Base-by-base conservation (phyloP, 2,113 vertebrate genomes). In the Clupea harengus region DNA sequence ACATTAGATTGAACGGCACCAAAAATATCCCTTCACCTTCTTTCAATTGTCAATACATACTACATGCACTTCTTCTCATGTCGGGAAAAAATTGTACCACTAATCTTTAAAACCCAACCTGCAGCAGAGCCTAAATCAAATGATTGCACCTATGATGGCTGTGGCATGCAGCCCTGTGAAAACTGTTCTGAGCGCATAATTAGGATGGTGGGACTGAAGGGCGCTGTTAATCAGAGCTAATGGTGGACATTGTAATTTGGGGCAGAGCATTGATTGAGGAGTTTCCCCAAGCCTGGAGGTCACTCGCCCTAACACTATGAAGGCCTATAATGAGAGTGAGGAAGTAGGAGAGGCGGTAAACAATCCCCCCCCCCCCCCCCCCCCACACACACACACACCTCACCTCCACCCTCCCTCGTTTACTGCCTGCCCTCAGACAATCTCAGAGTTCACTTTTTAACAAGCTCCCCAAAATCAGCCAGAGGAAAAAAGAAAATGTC, bases 401-500 rank as follows among this genome's bases (percentile, higher is more conserved):
- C 39, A 20, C 54, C 4, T 6, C 10, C 32, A 39, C 72, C 32
- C 72, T 78, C 32, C 32, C 25, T 32, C 25, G 15, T 78, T 78
- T 78, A 32, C 32, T 1, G 10, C 32, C 5, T 39, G 0, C 28
- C 72, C 72, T 72, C 64, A 28, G 64, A 72, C 64, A 2, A n/a
- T 28, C 25, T 32, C 72, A 32, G 72, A 78, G 25, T 78, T 32
- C 10, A 32, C 72, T 32, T 75, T 75, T 39, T 75, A 75, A 32
- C 72, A 78, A 78, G 72, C 72, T 78, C 72, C 72, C 72, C 7
- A 3, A 72, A 78, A 75, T 75, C 67, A 75, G 64, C 67, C 67
- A 75, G 25, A 75, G 67, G 67, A 39, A 11, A 10, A 32, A 78
- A 28, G 6, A 67, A 28, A 25, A 8, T 7, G n/a, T 28, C 54